Evolutionary conservation across 2,888 invertebrate genomes (phyloP).

Genomic region (Polydrusus tereticollis): DNA sequence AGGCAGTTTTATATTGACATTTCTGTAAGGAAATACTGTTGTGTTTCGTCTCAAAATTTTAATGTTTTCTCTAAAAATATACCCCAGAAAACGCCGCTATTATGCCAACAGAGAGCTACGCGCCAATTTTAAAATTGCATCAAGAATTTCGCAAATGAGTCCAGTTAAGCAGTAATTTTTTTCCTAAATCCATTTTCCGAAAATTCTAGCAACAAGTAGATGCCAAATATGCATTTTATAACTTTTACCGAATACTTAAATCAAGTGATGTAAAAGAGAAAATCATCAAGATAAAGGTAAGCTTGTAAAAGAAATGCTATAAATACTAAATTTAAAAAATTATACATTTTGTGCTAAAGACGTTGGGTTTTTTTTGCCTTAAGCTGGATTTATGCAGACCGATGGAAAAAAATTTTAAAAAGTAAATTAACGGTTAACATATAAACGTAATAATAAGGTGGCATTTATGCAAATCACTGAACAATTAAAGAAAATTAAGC

Average conservation of each 20-base stretch:
- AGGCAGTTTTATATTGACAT: slow-evolving; percentile 7
- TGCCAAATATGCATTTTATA: neutral
- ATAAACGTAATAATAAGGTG: too few species aligned
- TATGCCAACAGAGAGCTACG: slow-evolving; percentile 32
- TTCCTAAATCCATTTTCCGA: slow-evolving; percentile 5
- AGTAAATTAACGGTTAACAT: too few species aligned
- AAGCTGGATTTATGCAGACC: too few species aligned
- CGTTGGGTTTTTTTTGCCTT: too few species aligned
- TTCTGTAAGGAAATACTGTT: slow-evolving; percentile 6
- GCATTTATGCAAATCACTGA: too few species aligned
- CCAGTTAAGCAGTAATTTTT: neutral
- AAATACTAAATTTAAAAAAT: too few species aligned
- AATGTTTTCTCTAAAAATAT: slow-evolving; percentile 36
- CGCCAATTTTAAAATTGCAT: neutral
- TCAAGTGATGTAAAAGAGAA: slow-evolving; percentile 15
- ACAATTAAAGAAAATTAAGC: too few species aligned
- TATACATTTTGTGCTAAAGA: too few species aligned
- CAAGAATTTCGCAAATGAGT: slow-evolving; percentile 21
- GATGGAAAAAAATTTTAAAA: too few species aligned
- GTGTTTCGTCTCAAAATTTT: slow-evolving; percentile 37
- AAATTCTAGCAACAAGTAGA: slow-evolving; percentile 14
- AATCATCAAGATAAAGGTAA: neutral
- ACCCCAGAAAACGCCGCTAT: slow-evolving; percentile 29
- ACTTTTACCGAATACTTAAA: neutral
- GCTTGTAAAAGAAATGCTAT: neutral